Base-by-base conservation (phyloP, 92 coral and sea anemone species). In the Porites evermanni region DNA sequence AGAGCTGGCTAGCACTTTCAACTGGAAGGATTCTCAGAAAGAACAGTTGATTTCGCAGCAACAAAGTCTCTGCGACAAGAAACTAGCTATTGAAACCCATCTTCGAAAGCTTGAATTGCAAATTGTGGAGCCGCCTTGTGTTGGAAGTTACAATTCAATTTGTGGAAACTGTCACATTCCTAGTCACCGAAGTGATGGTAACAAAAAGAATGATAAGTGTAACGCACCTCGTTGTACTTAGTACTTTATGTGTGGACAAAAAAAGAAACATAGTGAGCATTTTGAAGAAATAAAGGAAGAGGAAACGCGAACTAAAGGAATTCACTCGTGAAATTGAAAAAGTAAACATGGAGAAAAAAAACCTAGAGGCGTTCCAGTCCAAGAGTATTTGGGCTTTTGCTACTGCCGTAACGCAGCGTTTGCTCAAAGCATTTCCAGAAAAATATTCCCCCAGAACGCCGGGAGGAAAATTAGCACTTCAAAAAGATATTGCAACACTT, bases 331-430 rank as follows among this genome's bases (percentile, higher is more conserved):
- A 86, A 78, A 70, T 86, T 77, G 84, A 86, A 18, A 79, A 26
- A 65, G 84, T 51, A 6, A 64, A 47, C 44, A 17, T 86, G 79
- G 89, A 86, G 47, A 70, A 87, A 72, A 87, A 87, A 79, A 87
- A 87, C 64, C 16, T 87, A 18, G 84, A 77, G 20, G 64, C 79
- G 8, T 86, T 86, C 38, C 89, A 86, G 29, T 86, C 89, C 8
- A 86, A 86, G 59, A 87, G 86, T 50, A 79, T 79, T 51, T 87
- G 80, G 38, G 90, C 86, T 77, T 87, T 87, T 69, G 70, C 86
- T 1, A 53, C 90, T 7, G 78, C 90, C 10, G 72, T 79, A 12
- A 79, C 90, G 21, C 86, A 73, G 38, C 80, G 79, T 26, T 75
- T 79, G 44, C 8, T 79, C 0, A 79, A 87, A 53, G 86, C 90